phyloP scores from a whole-genome alignment of 1,140 invertebrate genomes.

The Drosophila tani region DNA sequence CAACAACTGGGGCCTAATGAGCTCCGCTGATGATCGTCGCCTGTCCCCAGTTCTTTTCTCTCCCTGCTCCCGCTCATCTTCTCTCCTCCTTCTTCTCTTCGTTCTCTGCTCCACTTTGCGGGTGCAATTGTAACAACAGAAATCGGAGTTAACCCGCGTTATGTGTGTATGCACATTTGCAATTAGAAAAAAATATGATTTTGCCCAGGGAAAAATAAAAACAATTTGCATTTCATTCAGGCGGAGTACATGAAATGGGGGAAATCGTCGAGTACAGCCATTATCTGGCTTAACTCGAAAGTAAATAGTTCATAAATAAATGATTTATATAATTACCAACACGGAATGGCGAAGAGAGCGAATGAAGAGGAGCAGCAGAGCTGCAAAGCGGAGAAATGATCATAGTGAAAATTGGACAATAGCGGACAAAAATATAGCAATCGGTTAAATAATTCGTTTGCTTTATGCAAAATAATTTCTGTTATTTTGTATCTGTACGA shows the following conservation, averaged over 20 bases:
- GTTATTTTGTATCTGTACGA: too few relatives aligned
- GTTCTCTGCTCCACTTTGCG: background rate
- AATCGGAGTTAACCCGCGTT: slow-evolving; percentile 20
- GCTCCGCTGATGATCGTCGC: slow-evolving; percentile 21
- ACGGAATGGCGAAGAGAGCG: slow-evolving; percentile 29
- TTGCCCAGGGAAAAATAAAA: slow-evolving; percentile 17
- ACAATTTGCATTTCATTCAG: slow-evolving; percentile 38
- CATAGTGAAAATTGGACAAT: slow-evolving; percentile 7
- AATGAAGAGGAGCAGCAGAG: slow-evolving; percentile 2
- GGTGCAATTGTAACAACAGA: slow-evolving; percentile 13
- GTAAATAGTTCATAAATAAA: slow-evolving; percentile 74
- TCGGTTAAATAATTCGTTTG: too few relatives aligned
- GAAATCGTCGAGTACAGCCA: slow-evolving; percentile 25
- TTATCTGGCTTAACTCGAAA: slow-evolving; percentile 59
- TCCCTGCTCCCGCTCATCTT: background rate
- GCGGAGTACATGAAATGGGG: slow-evolving; percentile 13
- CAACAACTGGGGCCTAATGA: slow-evolving; percentile 42
- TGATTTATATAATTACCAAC: slow-evolving; percentile 67
- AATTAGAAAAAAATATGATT: slow-evolving; percentile 29
- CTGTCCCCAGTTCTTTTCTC: slow-evolving; percentile 19
- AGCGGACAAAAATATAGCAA: background rate
- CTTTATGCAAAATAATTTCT: too few relatives aligned
- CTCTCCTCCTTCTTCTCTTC: background rate
- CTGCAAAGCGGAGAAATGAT: slow-evolving; percentile 7
- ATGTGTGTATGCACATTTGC: slow-evolving; percentile 3